Conservation (phyloP, 2,797 vertebrate species). For the Glyptemys insculpta region DNA sequence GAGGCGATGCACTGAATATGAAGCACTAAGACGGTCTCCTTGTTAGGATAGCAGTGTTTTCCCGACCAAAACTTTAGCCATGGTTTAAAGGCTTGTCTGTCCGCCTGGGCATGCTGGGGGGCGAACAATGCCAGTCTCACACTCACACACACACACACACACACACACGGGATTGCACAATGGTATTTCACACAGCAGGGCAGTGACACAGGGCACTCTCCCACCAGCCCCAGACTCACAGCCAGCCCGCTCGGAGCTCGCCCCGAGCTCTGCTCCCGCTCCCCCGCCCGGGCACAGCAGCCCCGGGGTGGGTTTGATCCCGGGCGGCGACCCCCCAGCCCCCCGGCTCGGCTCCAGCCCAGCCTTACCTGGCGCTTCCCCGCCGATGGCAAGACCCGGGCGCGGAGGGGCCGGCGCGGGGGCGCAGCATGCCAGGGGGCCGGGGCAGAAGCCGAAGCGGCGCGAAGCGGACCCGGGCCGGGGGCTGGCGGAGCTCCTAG, state of each 20-base stretch:
- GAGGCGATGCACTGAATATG: neutral
- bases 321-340: neutral
- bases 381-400: neutral
- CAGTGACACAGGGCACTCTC: too few relatives aligned
- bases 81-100: neutral
- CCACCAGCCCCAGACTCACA: too few relatives aligned
- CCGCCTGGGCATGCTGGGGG: too few relatives aligned
- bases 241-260: too few relatives aligned
- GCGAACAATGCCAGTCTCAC: too few relatives aligned
- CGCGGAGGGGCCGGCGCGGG: neutral
- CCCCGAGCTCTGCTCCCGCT: too few relatives aligned
- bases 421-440: neutral
- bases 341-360: neutral
- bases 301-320: too few relatives aligned
- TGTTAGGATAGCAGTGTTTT: rapidly evolving
- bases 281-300: too few relatives aligned
- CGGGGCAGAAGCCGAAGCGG: neutral
- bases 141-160: too few relatives aligned
- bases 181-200: too few relatives aligned
- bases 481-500: constrained; percentile 57
- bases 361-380: neutral
- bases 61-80: neutral
- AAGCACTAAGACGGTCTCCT: rapidly evolving
- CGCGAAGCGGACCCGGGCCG: neutral
- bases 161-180: too few relatives aligned